Percentiles rank a stretch among this genome's conserved stretches.
These are phyloP conservation scores for Ceraclea dissimilis DNA, from an alignment of 2,888 invertebrate species.

Conservation along the genomic window DNA sequence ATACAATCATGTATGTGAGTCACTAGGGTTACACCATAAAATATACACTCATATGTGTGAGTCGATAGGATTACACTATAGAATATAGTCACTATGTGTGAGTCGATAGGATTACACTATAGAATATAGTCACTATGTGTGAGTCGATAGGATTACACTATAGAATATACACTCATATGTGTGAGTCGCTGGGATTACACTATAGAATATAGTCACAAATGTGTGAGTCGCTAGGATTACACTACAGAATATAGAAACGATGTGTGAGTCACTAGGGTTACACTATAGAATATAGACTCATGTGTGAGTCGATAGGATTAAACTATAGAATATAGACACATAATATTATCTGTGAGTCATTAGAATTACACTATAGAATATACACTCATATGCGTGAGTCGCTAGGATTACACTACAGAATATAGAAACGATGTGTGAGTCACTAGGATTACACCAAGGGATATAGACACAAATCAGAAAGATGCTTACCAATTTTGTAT, in stretches of 20 bases:
- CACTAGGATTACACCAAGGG: not conserved
- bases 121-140: not conserved
- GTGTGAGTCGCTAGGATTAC: not conserved
- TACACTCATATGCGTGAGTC: not conserved
- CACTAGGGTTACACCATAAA: too few relatives aligned
- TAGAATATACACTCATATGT: too few relatives aligned
- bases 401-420: not conserved
- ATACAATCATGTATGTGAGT: too few relatives aligned
- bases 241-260: not conserved
- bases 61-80: not conserved
- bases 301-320: not conserved
- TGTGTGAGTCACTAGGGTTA: not conserved
- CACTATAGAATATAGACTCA: not conserved
- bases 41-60: not conserved
- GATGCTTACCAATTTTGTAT: conserved; percentile 57
- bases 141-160: too few relatives aligned
- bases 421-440: not conserved
- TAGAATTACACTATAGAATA: too few relatives aligned
- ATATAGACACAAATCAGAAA: not conserved
- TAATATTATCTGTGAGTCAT: too few relatives aligned
- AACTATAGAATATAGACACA: too few relatives aligned
- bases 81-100: not conserved
- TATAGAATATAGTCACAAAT: not conserved
- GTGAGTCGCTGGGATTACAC: too few relatives aligned
- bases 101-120: not conserved